A percentile compares a stretch with the other conserved stretches of the same genome.
phyloP scores from a whole-genome alignment of 2,113 vertebrate species.

The Etheostoma cragini region DNA sequence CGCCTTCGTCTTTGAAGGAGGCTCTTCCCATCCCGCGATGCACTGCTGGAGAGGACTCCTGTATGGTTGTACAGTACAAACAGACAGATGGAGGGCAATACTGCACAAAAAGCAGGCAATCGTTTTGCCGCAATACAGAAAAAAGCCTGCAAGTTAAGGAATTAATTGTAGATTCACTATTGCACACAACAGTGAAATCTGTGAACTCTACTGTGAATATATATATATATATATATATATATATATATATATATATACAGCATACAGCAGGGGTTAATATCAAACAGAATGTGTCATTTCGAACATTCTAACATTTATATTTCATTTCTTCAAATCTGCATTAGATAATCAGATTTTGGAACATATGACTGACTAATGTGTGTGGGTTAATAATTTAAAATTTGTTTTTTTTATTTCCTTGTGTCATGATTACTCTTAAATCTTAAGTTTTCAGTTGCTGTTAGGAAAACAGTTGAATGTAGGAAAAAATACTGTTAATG shows the following conservation, averaged over 20 bases:
- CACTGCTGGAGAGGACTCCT: slow-evolving; percentile 72
- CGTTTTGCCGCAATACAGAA: slow-evolving; percentile 61
- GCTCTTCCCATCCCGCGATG: slow-evolving; percentile 72
- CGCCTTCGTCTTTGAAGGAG: slow-evolving; percentile 77
- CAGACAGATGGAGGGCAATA: slow-evolving; percentile 77
- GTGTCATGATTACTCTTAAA: neutral
- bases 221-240: neutral
- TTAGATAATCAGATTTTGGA: neutral
- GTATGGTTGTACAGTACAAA: slow-evolving; percentile 69
- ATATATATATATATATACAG: slow-evolving; percentile 7
- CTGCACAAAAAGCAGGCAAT: slow-evolving; percentile 72
- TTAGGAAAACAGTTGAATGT: neutral
- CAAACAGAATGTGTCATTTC: neutral
- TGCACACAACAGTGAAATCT: slow-evolving; percentile 63
- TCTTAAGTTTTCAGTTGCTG: neutral
- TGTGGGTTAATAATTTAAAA: neutral
- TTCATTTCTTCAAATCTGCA: slow-evolving; percentile 1
- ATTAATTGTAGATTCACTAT: slow-evolving; percentile 50
- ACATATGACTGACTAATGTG: neutral
- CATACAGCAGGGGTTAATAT: neutral
- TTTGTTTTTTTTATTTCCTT: neutral
- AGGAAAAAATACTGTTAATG: neutral
- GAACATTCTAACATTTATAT: neutral
- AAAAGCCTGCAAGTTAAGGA: slow-evolving; percentile 30
- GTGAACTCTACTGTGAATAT: slow-evolving; percentile 32